Evolutionary conservation across 1,140 invertebrate genomes (phyloP), one percentile per base, ranked within the genome.

Genomic region (Limonius californicus): DNA sequence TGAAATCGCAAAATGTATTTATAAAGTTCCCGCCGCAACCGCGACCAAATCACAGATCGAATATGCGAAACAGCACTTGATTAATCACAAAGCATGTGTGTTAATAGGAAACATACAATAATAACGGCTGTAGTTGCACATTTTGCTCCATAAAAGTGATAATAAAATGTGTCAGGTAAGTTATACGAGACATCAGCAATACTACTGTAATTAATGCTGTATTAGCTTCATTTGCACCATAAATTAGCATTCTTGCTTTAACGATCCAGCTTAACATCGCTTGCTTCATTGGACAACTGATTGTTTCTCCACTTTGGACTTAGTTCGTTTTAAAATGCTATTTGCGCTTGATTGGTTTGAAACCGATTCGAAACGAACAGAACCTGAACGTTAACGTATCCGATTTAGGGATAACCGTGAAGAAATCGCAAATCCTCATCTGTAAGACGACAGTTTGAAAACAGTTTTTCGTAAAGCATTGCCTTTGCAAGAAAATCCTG

Each of bases 81-180:
- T 21, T 50, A 50, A 50, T 50, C 3, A 3, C 16, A 19, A 18
- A 19, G 8, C n/a, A 9, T 50, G 2, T 18, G 2, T 50, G n/a
- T 45, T 11, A 39, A 39, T 2, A 18, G 16, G 30, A 42, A 53
- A 20, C 35, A 50, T 60, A 50, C 47, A 39, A 32, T 30, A 60
- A 43, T 43, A 60, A 32, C 27, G 2, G 11, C n/a, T 39, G 2
- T 39, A 12, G 3, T 39, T 9, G 35, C 35, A 39, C n/a, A 39
- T 39, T 39, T 39, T 14, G 35, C 11, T 12, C 35, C 42, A 50
- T 60, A 60, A 60, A 60, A 60, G 14, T 20, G 59, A 60, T 54
- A 60, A 54, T 60, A 60, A 54, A 60, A 45, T 50, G 27, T 50
- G 47, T 60, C 21, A 45, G 21, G 45, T 32, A 43, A 53, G 32